Evolutionary conservation across 2,797 vertebrate genomes (phyloP).

Genomic region (Semotilus atromaculatus): DNA sequence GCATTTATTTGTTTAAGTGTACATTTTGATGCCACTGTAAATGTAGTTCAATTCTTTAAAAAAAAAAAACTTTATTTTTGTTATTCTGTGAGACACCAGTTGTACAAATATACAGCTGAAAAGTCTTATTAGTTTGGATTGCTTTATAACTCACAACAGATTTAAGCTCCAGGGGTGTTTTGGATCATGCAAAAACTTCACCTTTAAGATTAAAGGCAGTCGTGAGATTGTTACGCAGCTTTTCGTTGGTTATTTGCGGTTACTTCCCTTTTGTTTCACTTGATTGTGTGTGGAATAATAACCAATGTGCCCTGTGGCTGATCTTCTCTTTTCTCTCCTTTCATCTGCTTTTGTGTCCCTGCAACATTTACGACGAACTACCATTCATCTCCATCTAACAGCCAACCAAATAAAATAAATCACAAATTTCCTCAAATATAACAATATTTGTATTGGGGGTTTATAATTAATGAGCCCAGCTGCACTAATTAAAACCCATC

Average conservation of each 20-base stretch:
- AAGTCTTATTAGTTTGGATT: slow-evolving; percentile 27
- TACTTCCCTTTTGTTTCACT: slow-evolving; percentile 68
- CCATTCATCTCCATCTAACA: slow-evolving; percentile 97
- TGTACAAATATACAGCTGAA: slow-evolving; percentile 10
- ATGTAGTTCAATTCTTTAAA: not conserved
- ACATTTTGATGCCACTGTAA: not conserved
- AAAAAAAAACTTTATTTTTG: not conserved
- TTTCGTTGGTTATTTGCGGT: slow-evolving; percentile 43
- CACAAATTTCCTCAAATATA: slow-evolving; percentile 99
- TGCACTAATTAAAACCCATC: slow-evolving; percentile 99
- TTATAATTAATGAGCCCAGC: slow-evolving; percentile 99
- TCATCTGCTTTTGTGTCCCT: slow-evolving; percentile 73
- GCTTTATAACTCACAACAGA: slow-evolving; percentile 27
- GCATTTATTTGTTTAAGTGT: not conserved
- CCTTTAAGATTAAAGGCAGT: slow-evolving; percentile 48
- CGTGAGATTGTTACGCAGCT: slow-evolving; percentile 64
- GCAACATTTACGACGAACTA: slow-evolving; percentile 87
- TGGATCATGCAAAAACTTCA: slow-evolving; percentile 43
- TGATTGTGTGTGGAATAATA: slow-evolving; percentile 88
- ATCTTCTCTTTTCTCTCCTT: slow-evolving; percentile 60
- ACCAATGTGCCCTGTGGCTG: slow-evolving; percentile 74
- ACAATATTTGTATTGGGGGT: slow-evolving; percentile 98
- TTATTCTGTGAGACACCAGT: not conserved
- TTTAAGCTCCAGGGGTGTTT: slow-evolving; percentile 23
- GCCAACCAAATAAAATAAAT: slow-evolving; percentile 99